phyloP scores from a whole-genome alignment of 2,888 invertebrate species.

The Dryocosmus kuriphilus region DNA sequence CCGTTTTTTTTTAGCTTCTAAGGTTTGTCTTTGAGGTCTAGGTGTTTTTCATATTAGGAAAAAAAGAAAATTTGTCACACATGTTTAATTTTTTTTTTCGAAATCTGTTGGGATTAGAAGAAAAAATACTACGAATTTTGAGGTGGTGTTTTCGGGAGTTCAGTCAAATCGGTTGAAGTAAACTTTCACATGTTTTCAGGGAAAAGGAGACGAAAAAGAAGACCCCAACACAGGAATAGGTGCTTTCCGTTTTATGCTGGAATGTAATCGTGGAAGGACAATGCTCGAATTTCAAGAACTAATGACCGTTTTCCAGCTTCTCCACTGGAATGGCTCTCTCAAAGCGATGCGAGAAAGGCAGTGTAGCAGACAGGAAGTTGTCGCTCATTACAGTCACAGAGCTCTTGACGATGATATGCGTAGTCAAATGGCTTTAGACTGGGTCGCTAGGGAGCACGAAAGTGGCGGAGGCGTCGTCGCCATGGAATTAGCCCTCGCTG shows the following conservation, averaged over 20 bases:
- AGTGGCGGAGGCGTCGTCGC: constrained; percentile 85
- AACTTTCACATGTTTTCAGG: constrained; percentile 73
- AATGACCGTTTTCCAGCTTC: constrained; percentile 97
- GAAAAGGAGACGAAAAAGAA: constrained; percentile 79
- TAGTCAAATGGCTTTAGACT: constrained; percentile 96
- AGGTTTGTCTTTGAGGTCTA: too few species aligned
- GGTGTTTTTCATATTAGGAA: too few species aligned
- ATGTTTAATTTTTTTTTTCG: too few species aligned
- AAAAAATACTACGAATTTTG: too few species aligned
- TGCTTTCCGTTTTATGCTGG: constrained; percentile 84
- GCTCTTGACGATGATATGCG: constrained; percentile 97
- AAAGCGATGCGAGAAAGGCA: constrained; percentile 97
- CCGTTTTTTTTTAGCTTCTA: too few species aligned
- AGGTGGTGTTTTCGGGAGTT: too few species aligned
- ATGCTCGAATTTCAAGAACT: constrained; percentile 98
- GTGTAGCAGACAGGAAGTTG: constrained; percentile 95
- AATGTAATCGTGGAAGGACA: constrained; percentile 85
- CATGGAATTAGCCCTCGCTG: constrained; percentile 89
- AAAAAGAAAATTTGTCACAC: too few species aligned
- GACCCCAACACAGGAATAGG: constrained; percentile 87
- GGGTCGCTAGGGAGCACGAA: constrained; percentile 91
- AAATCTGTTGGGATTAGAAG: too few species aligned
- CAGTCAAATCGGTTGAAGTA: not conserved
- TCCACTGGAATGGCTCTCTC: constrained; percentile 98
- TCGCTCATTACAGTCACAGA: constrained; percentile 95